Base-by-base conservation (phyloP, 2,888 invertebrate genomes). In the Pristionchus japonicus region DNA sequence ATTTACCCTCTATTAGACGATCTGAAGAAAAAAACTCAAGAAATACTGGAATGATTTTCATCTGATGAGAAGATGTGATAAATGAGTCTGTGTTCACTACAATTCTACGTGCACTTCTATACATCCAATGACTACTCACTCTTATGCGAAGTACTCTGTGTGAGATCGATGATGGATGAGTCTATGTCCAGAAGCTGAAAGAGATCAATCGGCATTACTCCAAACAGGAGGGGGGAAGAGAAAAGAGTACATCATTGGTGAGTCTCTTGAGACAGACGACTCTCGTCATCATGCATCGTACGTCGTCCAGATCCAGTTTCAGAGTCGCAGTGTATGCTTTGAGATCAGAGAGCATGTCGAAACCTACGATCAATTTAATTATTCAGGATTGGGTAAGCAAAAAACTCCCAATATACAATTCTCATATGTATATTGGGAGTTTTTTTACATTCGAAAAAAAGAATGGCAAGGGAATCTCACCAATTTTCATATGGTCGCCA, bases 311-410 rank as follows among this genome's bases (percentile, higher is more conserved):
- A 1, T 40, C 31, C 31, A 47, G n/a, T 31, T 43, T 43, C 13
- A 86, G 9, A 11, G 86, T 86, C 11, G 64, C 40, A 7, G 7
- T 23, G 9, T 49, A 49, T 9, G 86, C 86, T 15, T 70, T 70
- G 31, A 86, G 23, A 61, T 86, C 86, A 67, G 70, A 70, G 31
- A 49, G 40, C 86, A 86, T 86, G 49, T 86, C 86, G 86, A 86
- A 86, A 11, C 86, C 86, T 86, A 15, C n/a, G n/a, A n/a, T n/a
- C n/a, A n/a, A n/a, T n/a, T n/a, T n/a, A n/a, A n/a, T n/a, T n/a
- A n/a, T n/a, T n/a, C n/a, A n/a, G n/a, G n/a, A n/a, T n/a, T n/a
- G n/a, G n/a, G n/a, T n/a, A n/a, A n/a, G n/a, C n/a, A n/a, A n/a
- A n/a, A n/a, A n/a, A n/a, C n/a, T n/a, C n/a, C n/a, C n/a, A n/a